Base-by-base conservation (phyloP, 2,797 vertebrate genomes). In the Mycteria americana region DNA sequence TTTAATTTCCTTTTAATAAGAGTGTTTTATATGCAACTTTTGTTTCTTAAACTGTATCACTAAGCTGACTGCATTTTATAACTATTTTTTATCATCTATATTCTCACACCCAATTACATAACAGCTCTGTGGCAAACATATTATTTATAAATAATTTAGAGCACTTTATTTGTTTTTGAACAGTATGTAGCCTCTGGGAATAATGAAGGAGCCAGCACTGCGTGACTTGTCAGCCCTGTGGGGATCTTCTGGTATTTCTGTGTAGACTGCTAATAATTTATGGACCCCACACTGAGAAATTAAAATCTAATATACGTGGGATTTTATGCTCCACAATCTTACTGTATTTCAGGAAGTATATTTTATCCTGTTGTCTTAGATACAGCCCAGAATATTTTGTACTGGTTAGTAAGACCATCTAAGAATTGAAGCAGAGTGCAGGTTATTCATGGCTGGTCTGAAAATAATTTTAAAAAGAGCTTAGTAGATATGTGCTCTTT, bases 111-210 rank as follows among this genome's bases (percentile, higher is more conserved):
- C 57, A 28, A n/a, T 94, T 93, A 43, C 31, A 9, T 89, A 92
- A 85, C 31, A 85, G 9, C 45, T 93, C 46, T 46, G 63, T 91
- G 88, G 48, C 74, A 89, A 92, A 54, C 46, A 46, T 43, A 53
- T 41, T 88, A 76, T 94, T 94, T 95, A 78, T 88, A 90, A 89
- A 79, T 91, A 75, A 81, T 84, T 88, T 78, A 72, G 64, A 93
- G 50, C 69, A 63, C 23, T 90, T 79, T 50, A 59, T 88, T 96
- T 94, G 67, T 8, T 91, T 96, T 77, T 88, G 64, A 94, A 67
- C 33, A 63, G 50, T 77, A 15, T 68, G 41, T 80, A 74, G 62
- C 90, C 68, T 81, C 81, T 83, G 81, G 84, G 54, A 87, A 62
- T 91, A 85, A 70, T 18, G 70, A 84, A 92, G 54, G 62, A 86